phyloP scores from a whole-genome alignment of 2,888 invertebrate genomes.

The Sturmia bella region DNA sequence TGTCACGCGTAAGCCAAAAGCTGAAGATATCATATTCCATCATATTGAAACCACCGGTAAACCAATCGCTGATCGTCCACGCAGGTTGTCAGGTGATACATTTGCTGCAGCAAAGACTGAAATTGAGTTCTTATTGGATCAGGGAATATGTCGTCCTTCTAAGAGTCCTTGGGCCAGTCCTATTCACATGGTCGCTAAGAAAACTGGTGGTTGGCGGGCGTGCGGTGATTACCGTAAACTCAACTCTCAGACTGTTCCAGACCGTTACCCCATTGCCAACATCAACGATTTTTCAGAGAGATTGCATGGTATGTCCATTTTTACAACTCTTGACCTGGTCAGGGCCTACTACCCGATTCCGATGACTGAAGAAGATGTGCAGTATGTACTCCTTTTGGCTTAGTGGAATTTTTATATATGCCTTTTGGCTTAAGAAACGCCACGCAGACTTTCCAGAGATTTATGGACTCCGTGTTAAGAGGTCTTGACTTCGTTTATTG shows the following conservation, averaged over 20 bases:
- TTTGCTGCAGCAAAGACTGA: conserved; percentile 32
- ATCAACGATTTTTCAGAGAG: conserved; percentile 62
- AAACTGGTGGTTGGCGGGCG: conserved; percentile 38
- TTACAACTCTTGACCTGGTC: conserved; percentile 61
- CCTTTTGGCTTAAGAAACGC: conserved; percentile 33
- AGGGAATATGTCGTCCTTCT: no score
- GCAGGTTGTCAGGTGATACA: conserved; percentile 44
- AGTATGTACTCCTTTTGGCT: conserved; percentile 16
- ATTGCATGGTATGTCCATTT: conserved; percentile 60
- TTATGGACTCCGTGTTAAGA: conserved; percentile 50
- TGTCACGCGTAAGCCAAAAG: conserved; percentile 3
- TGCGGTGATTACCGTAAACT: conserved; percentile 40
- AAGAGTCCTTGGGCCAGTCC: no score
- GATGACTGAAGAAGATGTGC: conserved; percentile 54
- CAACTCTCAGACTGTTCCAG: conserved; percentile 30
- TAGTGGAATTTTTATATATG: conserved; percentile 34
- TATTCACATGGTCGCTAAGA: conserved; percentile 51
- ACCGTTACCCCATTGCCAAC: conserved; percentile 28
- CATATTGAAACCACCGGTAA: conserved; percentile 45
- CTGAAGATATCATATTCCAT: conserved; percentile 8
- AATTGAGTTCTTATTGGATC: no score
- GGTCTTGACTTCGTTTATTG: conserved; percentile 40
- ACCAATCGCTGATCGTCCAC: conserved; percentile 43
- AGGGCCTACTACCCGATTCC: conserved; percentile 66
- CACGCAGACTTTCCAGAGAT: conserved; percentile 67